These are phyloP conservation scores for Cathartes aura DNA, from an alignment of 2,113 vertebrate genomes.

Conservation along the genomic window DNA sequence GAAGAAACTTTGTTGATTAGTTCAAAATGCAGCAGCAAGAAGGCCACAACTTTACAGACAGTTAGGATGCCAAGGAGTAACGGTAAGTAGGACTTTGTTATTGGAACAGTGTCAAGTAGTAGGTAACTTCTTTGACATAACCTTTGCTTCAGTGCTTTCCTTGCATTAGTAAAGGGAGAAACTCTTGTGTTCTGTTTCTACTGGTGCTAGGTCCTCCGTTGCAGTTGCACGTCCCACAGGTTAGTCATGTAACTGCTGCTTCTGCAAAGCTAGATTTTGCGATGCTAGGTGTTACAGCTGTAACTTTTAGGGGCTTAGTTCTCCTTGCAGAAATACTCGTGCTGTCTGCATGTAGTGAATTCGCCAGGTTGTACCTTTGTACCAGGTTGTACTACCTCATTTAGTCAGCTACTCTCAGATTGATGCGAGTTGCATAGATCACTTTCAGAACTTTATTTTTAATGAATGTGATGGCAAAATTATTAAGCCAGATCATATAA, in stretches of 20 bases:
- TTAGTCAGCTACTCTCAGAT: background rate
- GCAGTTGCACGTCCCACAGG: background rate
- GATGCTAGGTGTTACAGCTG: accelerated
- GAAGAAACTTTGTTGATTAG: conserved; percentile 84
- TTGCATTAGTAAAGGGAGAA: background rate
- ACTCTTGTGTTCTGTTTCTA: background rate
- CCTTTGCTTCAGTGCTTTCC: background rate
- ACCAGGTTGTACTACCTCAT: background rate
- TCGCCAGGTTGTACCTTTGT: background rate
- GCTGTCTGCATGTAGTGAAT: background rate
- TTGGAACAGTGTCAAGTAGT: too few species aligned
- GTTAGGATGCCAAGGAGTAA: conserved; percentile 83
- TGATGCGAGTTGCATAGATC: background rate
- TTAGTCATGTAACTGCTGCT: background rate
- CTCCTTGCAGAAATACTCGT: background rate
- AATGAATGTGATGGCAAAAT: background rate
- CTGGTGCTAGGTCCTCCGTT: background rate
- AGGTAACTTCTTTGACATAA: background rate
- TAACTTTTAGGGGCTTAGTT: background rate
- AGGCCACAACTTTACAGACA: conserved; percentile 75
- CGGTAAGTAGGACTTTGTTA: conserved; percentile 75
- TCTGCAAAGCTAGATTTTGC: background rate
- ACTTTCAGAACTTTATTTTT: background rate
- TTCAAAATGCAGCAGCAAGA: conserved; percentile 65
- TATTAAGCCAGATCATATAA: background rate